These are phyloP conservation scores for Lithophane socia DNA, from an alignment of 2,888 invertebrate species.

Conservation along the genomic window DNA sequence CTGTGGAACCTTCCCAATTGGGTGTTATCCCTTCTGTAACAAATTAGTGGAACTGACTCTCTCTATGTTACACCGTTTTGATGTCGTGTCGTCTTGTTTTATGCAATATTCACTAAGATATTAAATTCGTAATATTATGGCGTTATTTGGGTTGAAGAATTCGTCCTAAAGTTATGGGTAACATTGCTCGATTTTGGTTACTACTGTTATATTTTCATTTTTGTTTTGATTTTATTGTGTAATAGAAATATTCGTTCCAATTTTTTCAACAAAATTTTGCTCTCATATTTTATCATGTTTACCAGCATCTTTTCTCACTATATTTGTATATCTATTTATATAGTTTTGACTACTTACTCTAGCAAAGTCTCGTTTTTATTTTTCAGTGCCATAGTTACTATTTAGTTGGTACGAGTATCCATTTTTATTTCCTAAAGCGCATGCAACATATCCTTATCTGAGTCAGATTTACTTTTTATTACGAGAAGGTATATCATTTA, in stretches of 20 bases:
- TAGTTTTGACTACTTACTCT: not conserved
- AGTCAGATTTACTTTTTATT: not conserved
- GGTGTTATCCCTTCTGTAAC: not conserved
- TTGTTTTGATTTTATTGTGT: not conserved
- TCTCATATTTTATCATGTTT: not conserved
- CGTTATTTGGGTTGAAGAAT: not conserved
- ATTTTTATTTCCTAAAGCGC: not conserved
- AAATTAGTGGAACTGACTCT: slow-evolving; percentile 22
- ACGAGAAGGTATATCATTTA: slow-evolving; percentile 52
- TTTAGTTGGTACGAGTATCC: not conserved
- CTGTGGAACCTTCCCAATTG: not conserved
- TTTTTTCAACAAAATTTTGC: not conserved
- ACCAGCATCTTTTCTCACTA: not conserved
- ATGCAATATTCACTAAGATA: slow-evolving; percentile 45
- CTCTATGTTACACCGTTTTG: slow-evolving; percentile 41
- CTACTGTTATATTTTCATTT: not conserved
- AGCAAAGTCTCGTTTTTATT: not conserved
- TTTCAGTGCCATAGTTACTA: not conserved
- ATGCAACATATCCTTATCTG: not conserved
- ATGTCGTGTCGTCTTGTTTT: slow-evolving; percentile 47
- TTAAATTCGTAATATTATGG: not conserved
- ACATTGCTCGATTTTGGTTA: not conserved
- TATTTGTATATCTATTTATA: not conserved
- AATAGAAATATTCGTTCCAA: not conserved
- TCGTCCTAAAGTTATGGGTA: not conserved